These are phyloP conservation scores for Gortyna flavago DNA, from an alignment of 2,888 invertebrate species.

Conservation along the genomic window DNA sequence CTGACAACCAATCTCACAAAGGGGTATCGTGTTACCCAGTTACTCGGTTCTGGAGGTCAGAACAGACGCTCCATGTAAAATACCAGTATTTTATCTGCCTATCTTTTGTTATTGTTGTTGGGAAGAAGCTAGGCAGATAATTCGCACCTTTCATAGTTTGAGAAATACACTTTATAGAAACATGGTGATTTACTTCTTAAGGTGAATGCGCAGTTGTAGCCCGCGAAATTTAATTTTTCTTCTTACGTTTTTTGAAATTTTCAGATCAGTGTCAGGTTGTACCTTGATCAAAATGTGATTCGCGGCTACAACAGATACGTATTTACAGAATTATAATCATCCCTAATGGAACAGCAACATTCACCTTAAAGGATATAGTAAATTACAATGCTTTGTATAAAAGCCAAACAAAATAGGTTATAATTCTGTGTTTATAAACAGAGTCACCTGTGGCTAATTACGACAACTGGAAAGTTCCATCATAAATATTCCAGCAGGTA, in stretches of 20 bases:
- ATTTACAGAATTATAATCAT: too few relatives aligned
- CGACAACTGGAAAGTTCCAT: slow-evolving; percentile 15
- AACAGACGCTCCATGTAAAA: neutral
- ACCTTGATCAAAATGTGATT: too few relatives aligned
- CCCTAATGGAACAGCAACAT: too few relatives aligned
- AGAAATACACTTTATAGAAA: neutral
- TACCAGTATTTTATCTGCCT: too few relatives aligned
- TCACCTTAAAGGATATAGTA: too few relatives aligned
- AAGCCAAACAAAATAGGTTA: neutral
- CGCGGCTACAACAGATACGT: too few relatives aligned
- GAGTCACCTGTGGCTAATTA: slow-evolving; percentile 27
- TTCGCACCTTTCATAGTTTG: neutral
- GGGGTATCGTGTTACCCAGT: neutral
- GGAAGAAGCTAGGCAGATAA: neutral
- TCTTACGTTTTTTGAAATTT: too few relatives aligned
- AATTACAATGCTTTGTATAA: neutral
- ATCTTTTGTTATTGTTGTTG: too few relatives aligned
- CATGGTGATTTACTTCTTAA: neutral
- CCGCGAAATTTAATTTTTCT: too few relatives aligned
- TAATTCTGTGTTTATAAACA: neutral
- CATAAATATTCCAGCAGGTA: slow-evolving; percentile 17
- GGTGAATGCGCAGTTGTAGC: too few relatives aligned
- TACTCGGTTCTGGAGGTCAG: neutral
- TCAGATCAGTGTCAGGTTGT: too few relatives aligned
- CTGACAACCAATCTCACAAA: neutral